Base-by-base conservation (phyloP, 2,797 vertebrate genomes). In the Mormyrus hasselquistii region DNA sequence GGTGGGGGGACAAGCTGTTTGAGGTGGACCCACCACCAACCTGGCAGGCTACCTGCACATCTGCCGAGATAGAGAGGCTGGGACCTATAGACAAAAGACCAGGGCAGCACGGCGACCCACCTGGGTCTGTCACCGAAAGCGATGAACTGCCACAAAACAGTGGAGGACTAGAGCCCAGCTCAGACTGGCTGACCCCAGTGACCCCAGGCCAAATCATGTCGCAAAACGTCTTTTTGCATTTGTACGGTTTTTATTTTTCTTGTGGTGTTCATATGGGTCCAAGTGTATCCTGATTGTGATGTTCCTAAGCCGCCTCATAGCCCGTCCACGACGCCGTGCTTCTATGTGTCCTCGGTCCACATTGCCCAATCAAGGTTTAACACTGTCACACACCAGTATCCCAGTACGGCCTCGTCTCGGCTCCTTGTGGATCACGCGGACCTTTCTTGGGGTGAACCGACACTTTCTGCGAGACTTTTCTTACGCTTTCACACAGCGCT, bases 251-350 rank as follows among this genome's bases (percentile, higher is more conserved):
- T 73, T 69, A 41, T 25, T 52, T 84, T 62, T 41, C n/a, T 44
- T 41, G 88, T 88, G 83, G n/a, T 29, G 82, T 69, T 52, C 53
- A 85, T 53, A 89, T 85, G 82, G 79, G 88, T 89, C 55, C 50
- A 76, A 52, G 59, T 62, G 41, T 89, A 50, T 85, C 41, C 52
- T 29, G 87, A 82, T 12, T 83, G 88, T 83, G 73, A 73, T 73
- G 87, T 50, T 19, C 57, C 34, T 47, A 76, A 38, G 69, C 34
- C 34, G 14, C 19, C 34, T 41, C 69, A 38, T 76, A 19, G 69
- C 29, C 7, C 14, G 34, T 76, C 41, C 34, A 19, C 4, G 12
- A 16, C 41, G 69, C 69, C 25, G 22, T 65, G 19, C 73, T 25
- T 25, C 16, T 88, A 0, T 76, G 65, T 55, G 10, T 55, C 14